These are phyloP conservation scores for Epizoanthus scotinus DNA, from an alignment of 92 coral and sea anemone species.

Conservation along the genomic window DNA sequence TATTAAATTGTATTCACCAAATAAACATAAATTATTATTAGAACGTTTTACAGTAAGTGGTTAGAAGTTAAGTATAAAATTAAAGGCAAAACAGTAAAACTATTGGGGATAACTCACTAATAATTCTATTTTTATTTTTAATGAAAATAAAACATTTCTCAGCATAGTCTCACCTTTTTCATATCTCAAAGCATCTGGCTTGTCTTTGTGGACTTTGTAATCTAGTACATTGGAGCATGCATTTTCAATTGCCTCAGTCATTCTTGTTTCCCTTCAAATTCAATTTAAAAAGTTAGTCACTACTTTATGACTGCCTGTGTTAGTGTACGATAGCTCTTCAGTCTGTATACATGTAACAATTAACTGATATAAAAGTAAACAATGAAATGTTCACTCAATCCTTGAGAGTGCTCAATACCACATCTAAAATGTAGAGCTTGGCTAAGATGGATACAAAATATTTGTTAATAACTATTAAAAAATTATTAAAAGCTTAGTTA, in stretches of 20 bases:
- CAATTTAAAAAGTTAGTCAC: neutral
- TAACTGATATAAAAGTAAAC: no score
- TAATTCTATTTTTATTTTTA: no score
- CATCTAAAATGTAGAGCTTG: no score
- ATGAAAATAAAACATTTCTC: neutral
- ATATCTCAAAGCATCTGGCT: slow-evolving; percentile 78
- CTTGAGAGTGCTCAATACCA: no score
- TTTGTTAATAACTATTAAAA: no score
- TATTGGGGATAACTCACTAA: neutral
- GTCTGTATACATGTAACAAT: no score
- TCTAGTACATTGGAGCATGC: slow-evolving; percentile 86
- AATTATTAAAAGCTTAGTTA: no score
- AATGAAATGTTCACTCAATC: no score
- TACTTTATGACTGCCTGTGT: no score
- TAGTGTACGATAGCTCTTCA: no score
- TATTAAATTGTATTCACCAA: no score
- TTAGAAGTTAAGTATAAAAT: neutral
- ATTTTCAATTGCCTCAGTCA: slow-evolving; percentile 92
- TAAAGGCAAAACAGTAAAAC: neutral
- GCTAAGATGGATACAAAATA: no score
- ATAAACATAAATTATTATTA: neutral
- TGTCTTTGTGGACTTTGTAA: slow-evolving; percentile 95
- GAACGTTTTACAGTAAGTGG: neutral
- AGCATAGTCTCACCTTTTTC: slow-evolving; percentile 68
- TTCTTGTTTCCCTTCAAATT: slow-evolving; percentile 65